Evolutionary conservation across 2,113 vertebrate species (phyloP), one percentile per base, ranked within the genome.

Genomic region (Drymodes brunneopygia): DNA sequence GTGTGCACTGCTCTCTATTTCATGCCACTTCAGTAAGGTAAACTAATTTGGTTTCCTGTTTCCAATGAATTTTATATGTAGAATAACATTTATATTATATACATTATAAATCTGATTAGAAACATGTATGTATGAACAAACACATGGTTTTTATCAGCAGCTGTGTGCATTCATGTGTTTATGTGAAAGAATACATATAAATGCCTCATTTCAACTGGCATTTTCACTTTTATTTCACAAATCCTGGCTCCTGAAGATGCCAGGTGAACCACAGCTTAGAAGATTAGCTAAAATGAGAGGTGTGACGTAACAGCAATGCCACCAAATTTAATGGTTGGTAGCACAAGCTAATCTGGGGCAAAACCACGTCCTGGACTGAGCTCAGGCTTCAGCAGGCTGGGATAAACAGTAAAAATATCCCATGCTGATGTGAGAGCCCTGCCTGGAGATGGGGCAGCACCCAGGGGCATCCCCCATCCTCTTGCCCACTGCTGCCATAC

Each of bases 31-130:
- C 36, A 51, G 66, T 42, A 80, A 89, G 74, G 64, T 36, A 80
- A 90, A 80, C 50, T 56, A 38, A 48, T 91, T 54, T 40, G 31
- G 50, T 81, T 94, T 95, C 91, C 73, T 75, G 35, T 89, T 94
- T 79, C 81, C 44, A 78, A 42, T 58, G 14, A 65, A 45, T 57
- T 88, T 80, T 86, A 36, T 61, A 44, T 12, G 28, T 67, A 75
- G 40, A 61, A 77, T 81, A 92, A 45, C 28, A 36, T 82, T 88
- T 66, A 10, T 54, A 45, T 54, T 75, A 42, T 12, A 42, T 42
- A 51, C 58, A 35, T 45, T 40, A 69, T 54, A 91, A 86, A 83
- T 66, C 29, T 73, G 64, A 70, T 92, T 42, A 54, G 83, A 86
- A 81, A 86, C 74, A 60, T 6, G 2, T 45, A 86, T 20, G 23